Evolutionary conservation across 2,888 invertebrate species (phyloP), one percentile per base, ranked within the genome.

Genomic region (Alentia gelatinosa): DNA sequence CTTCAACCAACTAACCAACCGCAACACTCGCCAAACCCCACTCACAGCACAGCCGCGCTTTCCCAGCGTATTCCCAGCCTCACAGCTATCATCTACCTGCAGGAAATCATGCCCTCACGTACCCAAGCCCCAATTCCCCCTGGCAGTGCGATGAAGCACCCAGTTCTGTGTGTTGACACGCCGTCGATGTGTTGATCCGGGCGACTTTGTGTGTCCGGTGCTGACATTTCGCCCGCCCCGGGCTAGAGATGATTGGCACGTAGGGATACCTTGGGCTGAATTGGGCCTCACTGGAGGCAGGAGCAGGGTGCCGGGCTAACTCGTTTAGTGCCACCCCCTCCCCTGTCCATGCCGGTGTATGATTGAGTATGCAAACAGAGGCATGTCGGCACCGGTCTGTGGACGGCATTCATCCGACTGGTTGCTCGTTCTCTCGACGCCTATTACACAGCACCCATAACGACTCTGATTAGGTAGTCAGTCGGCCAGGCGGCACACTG

Each of bases 291-390:
- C 68, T 30, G n/a, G n/a, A n/a, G n/a, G n/a, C n/a, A n/a, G n/a
- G n/a, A 68, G n/a, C 68, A 68, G n/a, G 12, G 12, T 15, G n/a
- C 68, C 30, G 4, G 23, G 68, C 12, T 68, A 68, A 68, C 68
- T n/a, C 33, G 68, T 68, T 68, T 68, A 68, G 68, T 30, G 26
- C 68, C 33, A 30, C 33, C 68, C 68, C 12, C 68, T 30, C 30
- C 68, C n/a, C n/a, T n/a, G n/a, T n/a, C n/a, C n/a, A n/a, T n/a
- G n/a, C n/a, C 68, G 33, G 68, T 30, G 15, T 30, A 68, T 68
- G 68, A 68, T 68, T 68, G 68, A 68, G 30, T 68, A 68, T 68
- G 26, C 68, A 68, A 68, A 68, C 68, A 68, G 68, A 30, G 68
- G 30, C 68, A 68, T 68, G 68, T 68, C 68, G 68, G 68, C 68